A percentile compares a stretch with the other conserved stretches of the same genome.
These are phyloP conservation scores for Ceratina calcarata DNA, from an alignment of 1,140 invertebrate genomes.

Conservation along the genomic window DNA sequence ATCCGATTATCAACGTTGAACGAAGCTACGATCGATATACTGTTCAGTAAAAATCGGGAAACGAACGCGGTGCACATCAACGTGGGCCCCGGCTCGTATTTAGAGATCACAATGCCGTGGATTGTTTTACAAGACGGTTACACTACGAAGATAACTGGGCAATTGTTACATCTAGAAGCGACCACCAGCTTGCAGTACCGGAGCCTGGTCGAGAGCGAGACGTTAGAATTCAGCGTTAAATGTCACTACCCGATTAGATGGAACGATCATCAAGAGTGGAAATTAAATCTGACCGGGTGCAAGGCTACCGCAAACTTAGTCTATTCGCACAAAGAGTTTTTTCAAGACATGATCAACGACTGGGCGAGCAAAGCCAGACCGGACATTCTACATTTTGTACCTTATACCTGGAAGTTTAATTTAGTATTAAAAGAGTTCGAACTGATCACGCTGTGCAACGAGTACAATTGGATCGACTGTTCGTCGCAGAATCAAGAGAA, in stretches of 20 bases:
- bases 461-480: constrained; percentile 99
- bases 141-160: constrained; percentile 94
- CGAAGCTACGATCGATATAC: constrained; percentile 95
- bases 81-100: constrained; percentile 94
- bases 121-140: constrained; percentile 92
- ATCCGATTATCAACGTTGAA: constrained; percentile 93
- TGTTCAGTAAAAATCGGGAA: constrained; percentile 98
- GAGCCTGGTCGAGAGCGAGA: constrained; percentile 95
- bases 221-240: constrained; percentile 93
- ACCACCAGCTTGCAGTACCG: constrained; percentile 96
- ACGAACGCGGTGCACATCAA: constrained; percentile 98
- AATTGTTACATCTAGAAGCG: constrained; percentile 95
- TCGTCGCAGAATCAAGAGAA: constrained; percentile 97
- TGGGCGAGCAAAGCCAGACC: constrained; percentile 95
- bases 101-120: constrained; percentile 98
- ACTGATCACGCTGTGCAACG: constrained; percentile 95
- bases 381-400: constrained; percentile 96
- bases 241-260: constrained; percentile 94
- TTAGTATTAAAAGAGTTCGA: constrained; percentile 97
- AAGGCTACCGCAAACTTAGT: constrained; percentile 96
- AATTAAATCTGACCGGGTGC: constrained; percentile 93
- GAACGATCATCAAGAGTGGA: constrained; percentile 98
- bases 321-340: constrained; percentile 97
- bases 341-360: constrained; percentile 97
- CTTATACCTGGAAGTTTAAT: constrained; percentile 97